Percentiles rank a stretch among this genome's conserved stretches.
phyloP scores from a whole-genome alignment of 1,140 invertebrate species.

The Drosophila repleta region DNA sequence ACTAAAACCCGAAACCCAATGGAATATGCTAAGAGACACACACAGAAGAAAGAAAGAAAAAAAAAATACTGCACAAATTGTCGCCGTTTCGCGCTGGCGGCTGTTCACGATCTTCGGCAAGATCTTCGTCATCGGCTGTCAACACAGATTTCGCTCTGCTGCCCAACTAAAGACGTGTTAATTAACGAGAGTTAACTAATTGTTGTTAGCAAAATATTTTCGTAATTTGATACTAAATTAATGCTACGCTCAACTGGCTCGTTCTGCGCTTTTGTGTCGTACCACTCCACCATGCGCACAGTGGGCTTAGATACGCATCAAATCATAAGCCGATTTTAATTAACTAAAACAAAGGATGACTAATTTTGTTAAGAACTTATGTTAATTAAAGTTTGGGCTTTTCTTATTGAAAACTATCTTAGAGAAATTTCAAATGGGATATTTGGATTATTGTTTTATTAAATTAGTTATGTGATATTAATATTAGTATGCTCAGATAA shows the following conservation, averaged over 20 bases:
- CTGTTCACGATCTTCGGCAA: slow-evolving; percentile 12
- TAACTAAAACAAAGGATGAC: slow-evolving; percentile 1
- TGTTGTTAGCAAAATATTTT: slow-evolving; percentile 84
- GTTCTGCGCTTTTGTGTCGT: slow-evolving; percentile 75
- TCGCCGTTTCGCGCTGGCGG: slow-evolving; percentile 1
- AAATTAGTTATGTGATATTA: too few species aligned
- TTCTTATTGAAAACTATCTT: too few species aligned
- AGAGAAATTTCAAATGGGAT: too few species aligned
- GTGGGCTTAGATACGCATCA: slow-evolving; percentile 22
- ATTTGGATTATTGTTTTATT: too few species aligned
- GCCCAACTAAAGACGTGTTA: slow-evolving; percentile 80
- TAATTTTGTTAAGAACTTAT: neutral
- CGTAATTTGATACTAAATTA: slow-evolving; percentile 84
- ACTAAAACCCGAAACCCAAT: slow-evolving; percentile 46
- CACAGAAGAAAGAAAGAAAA: neutral
- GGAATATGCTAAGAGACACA: neutral
- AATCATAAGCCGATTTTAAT: neutral
- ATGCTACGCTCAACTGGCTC: slow-evolving; percentile 79
- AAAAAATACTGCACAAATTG: slow-evolving; percentile 10
- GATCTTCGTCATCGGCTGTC: slow-evolving; percentile 64
- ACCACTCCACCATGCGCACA: slow-evolving; percentile 33
- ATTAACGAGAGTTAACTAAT: slow-evolving; percentile 84
- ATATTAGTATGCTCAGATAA: too few species aligned
- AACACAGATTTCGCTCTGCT: slow-evolving; percentile 78
- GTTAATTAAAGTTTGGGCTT: neutral